Evolutionary conservation across 2,113 vertebrate genomes (phyloP), one percentile per base, ranked within the genome.

Genomic region (Otis tarda): DNA sequence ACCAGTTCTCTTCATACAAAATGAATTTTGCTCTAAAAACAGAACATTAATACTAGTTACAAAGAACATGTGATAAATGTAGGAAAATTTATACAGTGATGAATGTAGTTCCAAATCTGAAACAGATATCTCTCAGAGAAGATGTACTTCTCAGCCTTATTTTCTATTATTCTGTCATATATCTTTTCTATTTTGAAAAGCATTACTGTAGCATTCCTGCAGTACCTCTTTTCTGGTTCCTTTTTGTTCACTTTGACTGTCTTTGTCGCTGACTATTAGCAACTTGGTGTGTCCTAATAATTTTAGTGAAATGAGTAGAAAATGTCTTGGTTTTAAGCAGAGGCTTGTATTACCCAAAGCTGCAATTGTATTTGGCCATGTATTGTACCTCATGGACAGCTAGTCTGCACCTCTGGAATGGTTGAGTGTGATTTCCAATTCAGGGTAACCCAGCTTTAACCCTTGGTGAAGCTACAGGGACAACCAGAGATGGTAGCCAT

Each of bases 181-280:
- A 14, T 61, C 22, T 49, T 4, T 35, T 56, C 43, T 71, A 6
- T 95, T 95, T 89, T 90, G 81, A 83, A 93, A 96, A 93, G n/a
- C 9, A 7, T 70, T 92, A 41, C 21, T 7, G 1, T 71, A n/a
- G 14, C 22, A 56, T 95, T 95, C n/a, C 18, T 69, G 8, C 23
- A 55, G 13, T 67, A 60, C 71, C 67, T 63, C 14, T 82, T 77
- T 83, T 22, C 47, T 64, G 21, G 16, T 45, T 93, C 80, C 22
- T 86, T 79, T 14, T 12, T 21, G 67, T 91, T 96, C 25, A 31
- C 20, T 93, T 94, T 74, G 69, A 5, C 24, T 75, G 35, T 52
- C 53, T 55, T 94, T 94, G 31, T 93, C 49, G 45, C 55, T 95
- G 90, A 20, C 78, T 76, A 17, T 92, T 92, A 95, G 53, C 85